These are phyloP conservation scores for Hypotaenidia okinawae DNA, from an alignment of 2,797 vertebrate genomes.

Conservation along the genomic window DNA sequence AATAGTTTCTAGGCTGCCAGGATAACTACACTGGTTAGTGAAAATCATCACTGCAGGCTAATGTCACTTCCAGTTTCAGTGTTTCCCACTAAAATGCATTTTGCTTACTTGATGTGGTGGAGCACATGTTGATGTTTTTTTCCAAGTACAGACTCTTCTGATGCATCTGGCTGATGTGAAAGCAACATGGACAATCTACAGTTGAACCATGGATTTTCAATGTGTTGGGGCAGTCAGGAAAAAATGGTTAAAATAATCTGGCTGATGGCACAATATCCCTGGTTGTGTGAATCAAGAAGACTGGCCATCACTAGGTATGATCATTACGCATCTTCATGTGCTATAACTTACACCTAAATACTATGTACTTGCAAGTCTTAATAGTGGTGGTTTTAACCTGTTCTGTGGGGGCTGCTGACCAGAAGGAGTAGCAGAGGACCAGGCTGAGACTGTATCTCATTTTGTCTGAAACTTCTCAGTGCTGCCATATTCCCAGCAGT, in stretches of 20 bases:
- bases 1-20: background rate
- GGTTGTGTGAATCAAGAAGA: background rate
- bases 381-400: background rate
- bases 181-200: background rate
- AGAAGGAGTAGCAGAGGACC: background rate
- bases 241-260: background rate
- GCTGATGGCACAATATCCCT: background rate
- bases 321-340: accelerated
- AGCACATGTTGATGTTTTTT: accelerated
- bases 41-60: background rate
- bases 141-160: background rate
- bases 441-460: background rate
- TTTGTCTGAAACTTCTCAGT: background rate
- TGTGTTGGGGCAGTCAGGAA: background rate
- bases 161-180: background rate
- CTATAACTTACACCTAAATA: background rate
- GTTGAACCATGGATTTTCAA: background rate
- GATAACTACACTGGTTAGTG: background rate
- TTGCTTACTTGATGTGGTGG: background rate
- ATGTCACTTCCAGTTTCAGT: background rate
- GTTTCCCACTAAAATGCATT: background rate
- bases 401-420: background rate
- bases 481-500: background rate
- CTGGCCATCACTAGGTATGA: too few species aligned
- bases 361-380: background rate